Base-by-base conservation (phyloP, 2,113 vertebrate genomes). In the Noctilio leporinus region DNA sequence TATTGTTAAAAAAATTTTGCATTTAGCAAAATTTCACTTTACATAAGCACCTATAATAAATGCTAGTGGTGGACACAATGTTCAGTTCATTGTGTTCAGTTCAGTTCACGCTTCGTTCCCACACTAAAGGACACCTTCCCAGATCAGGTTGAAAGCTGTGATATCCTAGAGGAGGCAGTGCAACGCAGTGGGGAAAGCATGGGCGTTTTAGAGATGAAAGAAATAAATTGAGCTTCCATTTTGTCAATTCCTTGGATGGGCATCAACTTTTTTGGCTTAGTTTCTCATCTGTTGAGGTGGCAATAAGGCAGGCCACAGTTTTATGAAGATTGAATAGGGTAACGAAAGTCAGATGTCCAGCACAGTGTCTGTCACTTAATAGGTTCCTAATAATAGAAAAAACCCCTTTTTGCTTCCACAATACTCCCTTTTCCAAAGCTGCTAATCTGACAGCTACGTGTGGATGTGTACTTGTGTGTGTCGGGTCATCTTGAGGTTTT, bases 1-100 rank as follows among this genome's bases (percentile, higher is more conserved):
- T 89, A 30, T 88, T 59, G 14, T 49, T 84, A 91, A 85, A 85
- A 73, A 92, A 73, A n/a, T 75, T 86, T 62, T 90, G 80, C 43
- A 70, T 70, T 86, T 65, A 81, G 62, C 24, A n/a, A 49, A n/a
- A 38, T 73, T 80, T 85, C 45, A 92, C 30, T 53, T 69, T 24
- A 80, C 19, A 30, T 51, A 62, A 49, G 43, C 78, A 82, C 62
- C 14, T 77, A 40, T 28, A 67, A 43, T 40, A 67, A 84, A 67
- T 59, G 19, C 70, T 62, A 38, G 85, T 24, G 33, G 40, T 17
- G 6, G 11, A 35, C 26, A 26, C 4, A n/a, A 5, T 17, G 33
- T n/a, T 78, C 16, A 73, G 43, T 53, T 38, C 15, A 6, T 12
- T 45, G 70, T 40, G 19, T 64, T 86, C n/a, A n/a, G n/a, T n/a